phyloP scores from a whole-genome alignment of 2,797 vertebrate genomes.

The Melanotaenia nigrans region DNA sequence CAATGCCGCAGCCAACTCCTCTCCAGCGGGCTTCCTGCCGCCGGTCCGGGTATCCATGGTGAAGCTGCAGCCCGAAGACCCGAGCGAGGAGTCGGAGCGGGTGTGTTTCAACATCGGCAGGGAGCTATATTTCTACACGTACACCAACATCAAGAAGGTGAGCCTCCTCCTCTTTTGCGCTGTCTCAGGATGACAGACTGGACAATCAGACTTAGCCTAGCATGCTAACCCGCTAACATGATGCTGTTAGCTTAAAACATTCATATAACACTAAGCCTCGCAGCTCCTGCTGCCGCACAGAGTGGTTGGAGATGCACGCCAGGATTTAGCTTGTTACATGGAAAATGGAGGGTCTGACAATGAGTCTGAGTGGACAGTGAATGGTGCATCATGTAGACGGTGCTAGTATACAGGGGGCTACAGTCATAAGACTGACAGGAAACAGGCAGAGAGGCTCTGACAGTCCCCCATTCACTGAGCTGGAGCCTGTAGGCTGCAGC shows the following conservation, averaged over 20 bases:
- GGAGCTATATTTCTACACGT: constrained; percentile 92
- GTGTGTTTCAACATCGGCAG: constrained; percentile 93
- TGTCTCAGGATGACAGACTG: not conserved
- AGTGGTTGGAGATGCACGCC: not conserved
- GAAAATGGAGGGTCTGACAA: not conserved
- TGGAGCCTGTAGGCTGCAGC: not conserved
- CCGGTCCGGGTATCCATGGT: constrained; percentile 91
- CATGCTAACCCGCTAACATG: constrained; percentile 32
- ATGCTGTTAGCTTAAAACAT: constrained; percentile 1
- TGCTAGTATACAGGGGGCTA: not conserved
- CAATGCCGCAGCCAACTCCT: constrained; percentile 80
- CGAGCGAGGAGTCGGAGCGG: constrained; percentile 87
- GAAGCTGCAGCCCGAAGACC: constrained; percentile 88
- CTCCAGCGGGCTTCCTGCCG: constrained; percentile 85
- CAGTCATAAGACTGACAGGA: constrained; percentile 20
- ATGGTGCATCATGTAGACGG: constrained; percentile 29
- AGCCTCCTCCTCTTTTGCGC: constrained; percentile 42
- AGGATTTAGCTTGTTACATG: not conserved
- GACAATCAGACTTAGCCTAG: constrained; percentile 3
- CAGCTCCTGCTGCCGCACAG: no score
- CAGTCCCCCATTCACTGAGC: constrained; percentile 12
- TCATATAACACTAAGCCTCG: no score
- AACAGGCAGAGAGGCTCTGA: constrained; percentile 2
- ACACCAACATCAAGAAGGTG: constrained; percentile 91
- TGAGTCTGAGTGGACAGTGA: not conserved